Conservation (phyloP, 2,113 vertebrate genomes). For the Sorex araneus region DNA sequence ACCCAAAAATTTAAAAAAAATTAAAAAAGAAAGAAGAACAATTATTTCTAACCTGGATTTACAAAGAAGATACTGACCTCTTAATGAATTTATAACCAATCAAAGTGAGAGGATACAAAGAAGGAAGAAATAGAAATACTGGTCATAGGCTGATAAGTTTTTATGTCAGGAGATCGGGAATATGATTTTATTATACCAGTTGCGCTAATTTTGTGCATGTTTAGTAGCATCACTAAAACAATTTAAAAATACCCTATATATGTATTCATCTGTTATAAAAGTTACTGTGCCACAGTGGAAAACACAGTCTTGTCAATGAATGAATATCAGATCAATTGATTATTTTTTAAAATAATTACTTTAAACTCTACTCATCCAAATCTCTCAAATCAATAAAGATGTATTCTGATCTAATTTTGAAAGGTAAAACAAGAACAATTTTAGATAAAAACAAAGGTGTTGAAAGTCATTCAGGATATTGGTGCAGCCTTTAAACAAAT, state of each 20-base stretch:
- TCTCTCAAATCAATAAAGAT: constrained; percentile 33
- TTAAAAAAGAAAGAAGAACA: no score
- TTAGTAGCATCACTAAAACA: neutral
- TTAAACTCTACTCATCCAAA: neutral
- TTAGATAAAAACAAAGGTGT: neutral
- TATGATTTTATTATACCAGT: neutral
- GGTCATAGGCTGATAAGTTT: neutral
- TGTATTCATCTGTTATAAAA: neutral
- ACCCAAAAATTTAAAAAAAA: no score
- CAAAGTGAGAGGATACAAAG: neutral
- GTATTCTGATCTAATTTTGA: neutral
- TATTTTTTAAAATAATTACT: neutral
- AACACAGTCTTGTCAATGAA: neutral
- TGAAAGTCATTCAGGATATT: neutral
- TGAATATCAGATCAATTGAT: neutral
- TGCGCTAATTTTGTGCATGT: neutral
- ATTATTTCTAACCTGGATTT: neutral
- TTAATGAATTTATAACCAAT: neutral
- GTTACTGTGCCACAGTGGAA: accelerated
- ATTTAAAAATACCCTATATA: neutral
- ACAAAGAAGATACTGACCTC: neutral
- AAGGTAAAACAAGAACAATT: no score
- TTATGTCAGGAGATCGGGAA: neutral
- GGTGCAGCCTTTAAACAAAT: neutral
- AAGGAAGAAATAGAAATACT: neutral